Percentiles rank a stretch among this genome's conserved stretches.
phyloP scores from a whole-genome alignment of 2,888 invertebrate species.

The Amiota mariae region DNA sequence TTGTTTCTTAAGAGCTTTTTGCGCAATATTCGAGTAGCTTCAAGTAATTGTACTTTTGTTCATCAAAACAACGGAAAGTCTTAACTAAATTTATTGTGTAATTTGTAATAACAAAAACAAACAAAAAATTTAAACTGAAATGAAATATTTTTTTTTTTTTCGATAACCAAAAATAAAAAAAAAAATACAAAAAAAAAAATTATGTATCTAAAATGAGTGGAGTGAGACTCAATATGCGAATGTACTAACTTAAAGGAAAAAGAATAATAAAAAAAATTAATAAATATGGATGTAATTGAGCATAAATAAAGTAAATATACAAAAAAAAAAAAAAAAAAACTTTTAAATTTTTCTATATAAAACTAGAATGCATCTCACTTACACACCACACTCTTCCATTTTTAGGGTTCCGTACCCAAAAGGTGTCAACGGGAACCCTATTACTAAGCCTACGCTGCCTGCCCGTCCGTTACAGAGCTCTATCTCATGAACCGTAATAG shows the following conservation, averaged over 20 bases:
- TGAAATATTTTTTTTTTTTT: too few relatives aligned
- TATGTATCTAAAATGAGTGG: too few relatives aligned
- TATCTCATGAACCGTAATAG: too few relatives aligned
- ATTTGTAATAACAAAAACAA: constrained; percentile 12
- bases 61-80: constrained; percentile 35
- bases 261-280: constrained; percentile 5
- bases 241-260: constrained; percentile 12
- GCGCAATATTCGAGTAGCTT: constrained; percentile 44
- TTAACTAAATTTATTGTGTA: constrained; percentile 42
- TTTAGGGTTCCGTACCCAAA: too few relatives aligned
- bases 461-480: too few relatives aligned
- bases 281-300: constrained; percentile 24
- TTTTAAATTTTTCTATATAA: background rate
- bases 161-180: too few relatives aligned
- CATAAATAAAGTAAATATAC: constrained; percentile 26
- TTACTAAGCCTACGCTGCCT: too few relatives aligned
- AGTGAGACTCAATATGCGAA: constrained; percentile 18
- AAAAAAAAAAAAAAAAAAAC: constrained; percentile 22
- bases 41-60: constrained; percentile 49
- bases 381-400: too few relatives aligned
- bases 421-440: too few relatives aligned
- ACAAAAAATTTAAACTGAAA: background rate
- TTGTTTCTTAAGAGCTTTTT: constrained; percentile 43
- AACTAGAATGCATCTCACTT: too few relatives aligned
- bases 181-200: too few relatives aligned